Conservation (phyloP, 2,888 invertebrate genomes). For the Oscheius sp. region DNA sequence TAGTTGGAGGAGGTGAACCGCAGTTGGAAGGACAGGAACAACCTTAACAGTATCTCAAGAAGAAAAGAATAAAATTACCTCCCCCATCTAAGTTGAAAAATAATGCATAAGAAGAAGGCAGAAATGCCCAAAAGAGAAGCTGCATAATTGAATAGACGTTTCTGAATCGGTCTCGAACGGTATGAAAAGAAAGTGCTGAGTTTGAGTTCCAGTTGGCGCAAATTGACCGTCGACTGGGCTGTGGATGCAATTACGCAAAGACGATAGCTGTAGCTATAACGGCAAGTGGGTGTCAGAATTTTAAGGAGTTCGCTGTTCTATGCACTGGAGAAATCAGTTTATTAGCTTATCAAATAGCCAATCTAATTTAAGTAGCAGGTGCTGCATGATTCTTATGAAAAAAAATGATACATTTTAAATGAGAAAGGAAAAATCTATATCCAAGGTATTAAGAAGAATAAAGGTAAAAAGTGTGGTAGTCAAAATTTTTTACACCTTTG, state of each 20-base stretch:
- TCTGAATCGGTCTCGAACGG: conserved; percentile 13
- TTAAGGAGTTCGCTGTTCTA: no score
- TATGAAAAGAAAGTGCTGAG: conserved; percentile 6
- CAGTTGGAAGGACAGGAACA: conserved; percentile 20
- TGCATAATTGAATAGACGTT: neutral
- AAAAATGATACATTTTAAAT: neutral
- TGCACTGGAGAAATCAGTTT: no score
- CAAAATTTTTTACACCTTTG: no score
- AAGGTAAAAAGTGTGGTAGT: neutral
- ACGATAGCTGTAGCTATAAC: neutral
- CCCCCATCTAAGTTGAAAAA: conserved; percentile 16
- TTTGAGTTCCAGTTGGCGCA: conserved; percentile 25
- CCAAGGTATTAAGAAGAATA: neutral
- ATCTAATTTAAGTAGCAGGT: no score
- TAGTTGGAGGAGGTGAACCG: conserved; percentile 6
- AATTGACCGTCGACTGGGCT: conserved; percentile 13
- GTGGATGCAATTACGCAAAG: conserved; percentile 16
- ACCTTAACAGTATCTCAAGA: neutral
- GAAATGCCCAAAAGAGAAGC: conserved; percentile 6
- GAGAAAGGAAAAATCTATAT: neutral
- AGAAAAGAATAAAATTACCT: neutral
- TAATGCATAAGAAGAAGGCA: neutral
- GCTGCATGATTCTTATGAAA: no score
- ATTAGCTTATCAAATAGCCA: no score
- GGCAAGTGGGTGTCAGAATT: no score